phyloP scores from a whole-genome alignment of 2,888 invertebrate species.

The Sinopyrophorus schimmeli region DNA sequence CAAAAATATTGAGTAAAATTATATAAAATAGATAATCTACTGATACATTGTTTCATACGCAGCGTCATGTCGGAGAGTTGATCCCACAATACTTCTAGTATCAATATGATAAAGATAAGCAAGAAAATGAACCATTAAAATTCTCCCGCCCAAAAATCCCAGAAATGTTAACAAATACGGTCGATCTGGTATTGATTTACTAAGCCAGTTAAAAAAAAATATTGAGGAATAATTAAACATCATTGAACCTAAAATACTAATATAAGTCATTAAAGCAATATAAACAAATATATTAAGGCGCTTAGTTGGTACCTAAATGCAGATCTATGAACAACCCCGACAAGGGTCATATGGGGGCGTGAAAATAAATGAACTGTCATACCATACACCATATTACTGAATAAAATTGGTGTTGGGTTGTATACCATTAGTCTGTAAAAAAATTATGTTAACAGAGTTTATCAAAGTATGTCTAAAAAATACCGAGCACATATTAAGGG shows the following conservation, averaged over 20 bases:
- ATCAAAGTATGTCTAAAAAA: slow-evolving; percentile 14
- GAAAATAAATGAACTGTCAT: slow-evolving; percentile 36
- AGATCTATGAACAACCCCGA: slow-evolving; percentile 35
- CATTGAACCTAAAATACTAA: slow-evolving; percentile 48
- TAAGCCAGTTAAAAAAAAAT: slow-evolving; percentile 45
- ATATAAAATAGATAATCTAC: too few relatives aligned
- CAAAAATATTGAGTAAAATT: background rate
- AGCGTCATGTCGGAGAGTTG: slow-evolving; percentile 31
- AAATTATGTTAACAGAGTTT: slow-evolving; percentile 6
- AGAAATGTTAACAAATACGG: slow-evolving; percentile 40
- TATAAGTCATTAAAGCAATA: slow-evolving; percentile 14
- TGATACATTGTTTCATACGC: slow-evolving; percentile 43
- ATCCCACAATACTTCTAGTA: slow-evolving; percentile 39
- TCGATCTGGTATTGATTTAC: slow-evolving; percentile 26
- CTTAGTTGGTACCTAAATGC: slow-evolving; percentile 36
- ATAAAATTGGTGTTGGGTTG: slow-evolving; percentile 34
- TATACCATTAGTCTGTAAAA: slow-evolving; percentile 20
- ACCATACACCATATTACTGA: slow-evolving; percentile 42
- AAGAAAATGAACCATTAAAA: slow-evolving; percentile 48
- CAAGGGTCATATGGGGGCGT: slow-evolving; percentile 36
- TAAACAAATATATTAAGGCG: background rate
- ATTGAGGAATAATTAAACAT: slow-evolving; percentile 49
- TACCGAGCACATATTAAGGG: slow-evolving; percentile 44
- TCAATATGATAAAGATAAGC: slow-evolving; percentile 51
- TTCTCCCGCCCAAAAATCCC: slow-evolving; percentile 46